Percentiles rank a stretch among this genome's conserved stretches.
Conservation (phyloP, 2,888 invertebrate species). For the Trimorus sp. region DNA sequence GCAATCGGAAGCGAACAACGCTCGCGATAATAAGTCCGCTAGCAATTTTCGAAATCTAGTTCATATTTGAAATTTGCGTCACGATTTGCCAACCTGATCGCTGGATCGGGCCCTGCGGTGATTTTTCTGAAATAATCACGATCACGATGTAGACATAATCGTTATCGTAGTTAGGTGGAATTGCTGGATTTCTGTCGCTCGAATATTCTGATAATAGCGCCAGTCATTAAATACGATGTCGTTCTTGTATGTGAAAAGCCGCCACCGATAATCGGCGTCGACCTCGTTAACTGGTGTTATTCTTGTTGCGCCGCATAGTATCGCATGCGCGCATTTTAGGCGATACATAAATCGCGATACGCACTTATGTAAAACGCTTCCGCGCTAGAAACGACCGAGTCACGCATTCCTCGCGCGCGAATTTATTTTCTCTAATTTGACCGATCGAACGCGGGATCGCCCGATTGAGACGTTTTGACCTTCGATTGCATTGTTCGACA, state of each 20-base stretch:
- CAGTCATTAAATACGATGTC: constrained; percentile 69
- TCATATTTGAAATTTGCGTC: constrained; percentile 49
- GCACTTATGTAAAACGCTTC: constrained; percentile 44
- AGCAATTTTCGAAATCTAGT: constrained; percentile 54
- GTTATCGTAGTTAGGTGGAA: constrained; percentile 66
- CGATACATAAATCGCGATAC: constrained; percentile 60
- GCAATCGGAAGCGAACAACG: constrained; percentile 22
- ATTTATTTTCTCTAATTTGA: constrained; percentile 39
- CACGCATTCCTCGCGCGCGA: constrained; percentile 37
- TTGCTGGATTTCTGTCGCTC: constrained; percentile 70
- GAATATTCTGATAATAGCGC: constrained; percentile 76
- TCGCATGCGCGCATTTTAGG: constrained; percentile 29
- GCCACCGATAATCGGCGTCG: constrained; percentile 66
- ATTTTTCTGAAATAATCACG: constrained; percentile 59
- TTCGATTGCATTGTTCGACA: no score
- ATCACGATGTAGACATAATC: constrained; percentile 67
- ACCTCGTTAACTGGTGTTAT: constrained; percentile 69
- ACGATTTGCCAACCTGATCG: constrained; percentile 52
- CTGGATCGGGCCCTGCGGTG: constrained; percentile 49
- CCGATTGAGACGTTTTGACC: constrained; percentile 24
- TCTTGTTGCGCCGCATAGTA: constrained; percentile 63
- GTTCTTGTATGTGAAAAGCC: constrained; percentile 69
- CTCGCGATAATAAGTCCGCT: constrained; percentile 27
- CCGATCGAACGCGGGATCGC: constrained; percentile 3
- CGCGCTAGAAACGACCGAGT: constrained; percentile 47